Base-by-base conservation (phyloP, 1,140 invertebrate species). In the Magallana ariakensis region DNA sequence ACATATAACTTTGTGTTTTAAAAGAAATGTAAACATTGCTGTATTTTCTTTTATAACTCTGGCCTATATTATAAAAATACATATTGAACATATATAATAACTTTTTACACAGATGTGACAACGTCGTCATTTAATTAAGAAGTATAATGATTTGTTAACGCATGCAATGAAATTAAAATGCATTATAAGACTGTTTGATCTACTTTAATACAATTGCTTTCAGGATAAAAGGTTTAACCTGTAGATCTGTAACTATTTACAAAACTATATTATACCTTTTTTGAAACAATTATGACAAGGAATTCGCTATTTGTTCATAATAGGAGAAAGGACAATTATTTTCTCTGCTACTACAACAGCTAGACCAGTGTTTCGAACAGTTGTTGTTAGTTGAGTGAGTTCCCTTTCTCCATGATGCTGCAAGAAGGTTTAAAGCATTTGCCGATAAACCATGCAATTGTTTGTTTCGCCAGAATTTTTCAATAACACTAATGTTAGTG, bases 171-270 rank as follows among this genome's bases (percentile, higher is more conserved):
- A n/a, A n/a, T n/a, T 80, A 15, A 88, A 13, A 56, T 62, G 75
- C n/a, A 70, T 70, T 9, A 89, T 56, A 4, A 83, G 33, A 7
- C 19, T 10, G 15, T 55, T 70, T 85, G 13, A 5, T 86, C 86
- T 66, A 87, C 60, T 62, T 81, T 85, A 11, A 70, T 55, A n/a
- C 85, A 82, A 26, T 84, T 57, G 75, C 84, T 80, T 22, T 57
- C 46, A 22, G 81, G 54, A n/a, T n/a, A n/a, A n/a, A n/a, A n/a
- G n/a, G n/a, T n/a, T n/a, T n/a, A n/a, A n/a, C n/a, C n/a, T n/a
- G 75, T 84, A 85, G 26, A 83, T 55, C 88, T 89, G 80, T 87
- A 89, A 46, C 83, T 80, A 80, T 89, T 87, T 7, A 85, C 54
- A 15, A 83, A 85, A 60, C 33, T 84, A 33, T 81, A 87, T 53